These are phyloP conservation scores for Percopsis transmontana DNA, from an alignment of 2,113 vertebrate genomes.

Conservation along the genomic window DNA sequence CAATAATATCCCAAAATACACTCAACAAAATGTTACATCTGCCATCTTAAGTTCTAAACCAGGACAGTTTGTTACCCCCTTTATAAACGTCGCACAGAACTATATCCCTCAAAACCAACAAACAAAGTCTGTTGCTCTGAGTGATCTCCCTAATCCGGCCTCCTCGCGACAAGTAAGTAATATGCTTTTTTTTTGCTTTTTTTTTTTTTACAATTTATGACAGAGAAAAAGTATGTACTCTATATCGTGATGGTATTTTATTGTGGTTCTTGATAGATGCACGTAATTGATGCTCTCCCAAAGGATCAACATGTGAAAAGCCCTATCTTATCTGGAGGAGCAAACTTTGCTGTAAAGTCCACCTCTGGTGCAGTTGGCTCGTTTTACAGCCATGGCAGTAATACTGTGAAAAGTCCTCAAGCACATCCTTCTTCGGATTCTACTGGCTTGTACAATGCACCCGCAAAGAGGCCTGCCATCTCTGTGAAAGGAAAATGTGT, in stretches of 20 bases:
- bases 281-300: conserved; percentile 46
- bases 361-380: conserved; percentile 26
- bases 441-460: conserved; percentile 7
- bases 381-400: conserved; percentile 63
- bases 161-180: conserved; percentile 44
- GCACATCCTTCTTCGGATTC: conserved; percentile 30
- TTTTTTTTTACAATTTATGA: not conserved
- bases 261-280: conserved; percentile 39
- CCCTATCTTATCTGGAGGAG: conserved; percentile 9
- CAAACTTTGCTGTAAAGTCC: conserved; percentile 22
- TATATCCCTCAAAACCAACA: not conserved
- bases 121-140: conserved; percentile 8
- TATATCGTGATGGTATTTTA: not conserved
- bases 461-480: conserved; percentile 67
- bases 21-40: not conserved
- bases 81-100: conserved; percentile 5
- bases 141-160: not conserved
- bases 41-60: conserved; percentile 5
- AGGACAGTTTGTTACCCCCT: conserved; percentile 21
- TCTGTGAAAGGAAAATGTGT: conserved; percentile 82
- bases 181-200: not conserved
- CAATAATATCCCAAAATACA: conserved; percentile 3
- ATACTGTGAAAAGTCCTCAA: conserved; percentile 34
- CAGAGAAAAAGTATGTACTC: not conserved
- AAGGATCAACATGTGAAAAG: conserved; percentile 29